Base-by-base conservation (phyloP, 2,888 invertebrate species). In the Yponomeuta malinellus region DNA sequence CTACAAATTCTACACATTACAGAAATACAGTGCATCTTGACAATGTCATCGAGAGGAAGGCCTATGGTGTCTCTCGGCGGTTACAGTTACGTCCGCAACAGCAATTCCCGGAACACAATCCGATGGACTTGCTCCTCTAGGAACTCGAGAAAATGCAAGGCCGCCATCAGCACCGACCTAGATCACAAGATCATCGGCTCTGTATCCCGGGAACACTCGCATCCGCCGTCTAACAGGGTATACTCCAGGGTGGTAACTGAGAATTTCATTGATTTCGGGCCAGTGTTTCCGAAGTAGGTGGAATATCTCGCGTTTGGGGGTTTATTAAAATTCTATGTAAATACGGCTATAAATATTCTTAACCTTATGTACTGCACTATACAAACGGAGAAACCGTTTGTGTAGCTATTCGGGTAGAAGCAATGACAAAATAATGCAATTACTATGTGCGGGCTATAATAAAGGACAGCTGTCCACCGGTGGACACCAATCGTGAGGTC, bases 51-150 rank as follows among this genome's bases (percentile, higher is more conserved):
- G n/a, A 15, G 48, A 37, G 63, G 63, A n/a, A 31, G 15, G n/a
- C 69, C 69, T 10, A 37, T 69, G 69, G 48, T 70, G 12, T n/a
- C 5, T 29, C 23, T 23, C 64, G 23, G 37, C 10, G 48, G 59
- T 3, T 65, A 70, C 48, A 64, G 64, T 9, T 70, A 63, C 29
- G 64, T 63, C 63, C 29, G 33, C n/a, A 63, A 63, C 33, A 63
- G 63, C 23, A 33, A 33, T n/a, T n/a, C 48, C 67, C 15, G n/a
- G 67, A n/a, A n/a, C 5, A n/a, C 29, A 15, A 37, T 63, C 43
- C 10, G 66, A 63, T 71, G 71, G 71, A 29, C 33, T 43, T 71
- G 71, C 48, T 71, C 71, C 1, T 71, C 71, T 15, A 63, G 67
- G 12, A 63, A 59, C 29, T 71, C 71, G 9, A 68, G 48, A 29